phyloP scores from a whole-genome alignment of 2,888 invertebrate species.

The Thalpophila matura region DNA sequence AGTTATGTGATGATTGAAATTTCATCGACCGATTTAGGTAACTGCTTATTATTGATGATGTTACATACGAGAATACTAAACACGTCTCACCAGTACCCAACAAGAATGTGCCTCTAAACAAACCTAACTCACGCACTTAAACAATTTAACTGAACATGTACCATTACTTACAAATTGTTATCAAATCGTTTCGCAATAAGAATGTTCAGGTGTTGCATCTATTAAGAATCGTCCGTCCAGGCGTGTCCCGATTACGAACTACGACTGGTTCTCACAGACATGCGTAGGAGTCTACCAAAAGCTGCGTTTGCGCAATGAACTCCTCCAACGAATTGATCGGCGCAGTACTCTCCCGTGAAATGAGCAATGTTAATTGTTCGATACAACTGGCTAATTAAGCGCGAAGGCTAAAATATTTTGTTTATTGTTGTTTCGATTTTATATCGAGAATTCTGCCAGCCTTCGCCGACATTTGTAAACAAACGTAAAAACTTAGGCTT shows the following conservation, averaged over 20 bases:
- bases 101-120: slow-evolving; percentile 28
- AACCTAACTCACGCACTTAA: slow-evolving; percentile 23
- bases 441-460: slow-evolving; percentile 18
- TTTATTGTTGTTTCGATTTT: slow-evolving; percentile 68
- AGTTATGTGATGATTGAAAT: slow-evolving; percentile 57
- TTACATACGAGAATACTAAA: slow-evolving; percentile 34
- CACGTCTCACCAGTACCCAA: slow-evolving; percentile 20
- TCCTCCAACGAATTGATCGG: slow-evolving; percentile 64
- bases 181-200: slow-evolving; percentile 60
- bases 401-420: slow-evolving; percentile 75
- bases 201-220: slow-evolving; percentile 66
- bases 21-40: slow-evolving; percentile 55
- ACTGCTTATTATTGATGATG: slow-evolving; percentile 32
- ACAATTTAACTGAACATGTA: slow-evolving; percentile 28
- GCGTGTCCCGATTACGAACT: slow-evolving; percentile 60
- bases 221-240: slow-evolving; percentile 63
- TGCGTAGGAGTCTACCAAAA: slow-evolving; percentile 60
- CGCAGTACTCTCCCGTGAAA: slow-evolving; percentile 71
- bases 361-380: slow-evolving; percentile 78
- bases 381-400: slow-evolving; percentile 81
- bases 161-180: slow-evolving; percentile 32
- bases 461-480: slow-evolving; percentile 32
- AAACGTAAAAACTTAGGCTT: slow-evolving; percentile 13
- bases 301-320: slow-evolving; percentile 69
- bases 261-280: slow-evolving; percentile 59